A percentile compares a stretch with the other conserved stretches of the same genome.
Conservation (phyloP, 1,140 invertebrate species). For the Dreissena rostriformis region DNA sequence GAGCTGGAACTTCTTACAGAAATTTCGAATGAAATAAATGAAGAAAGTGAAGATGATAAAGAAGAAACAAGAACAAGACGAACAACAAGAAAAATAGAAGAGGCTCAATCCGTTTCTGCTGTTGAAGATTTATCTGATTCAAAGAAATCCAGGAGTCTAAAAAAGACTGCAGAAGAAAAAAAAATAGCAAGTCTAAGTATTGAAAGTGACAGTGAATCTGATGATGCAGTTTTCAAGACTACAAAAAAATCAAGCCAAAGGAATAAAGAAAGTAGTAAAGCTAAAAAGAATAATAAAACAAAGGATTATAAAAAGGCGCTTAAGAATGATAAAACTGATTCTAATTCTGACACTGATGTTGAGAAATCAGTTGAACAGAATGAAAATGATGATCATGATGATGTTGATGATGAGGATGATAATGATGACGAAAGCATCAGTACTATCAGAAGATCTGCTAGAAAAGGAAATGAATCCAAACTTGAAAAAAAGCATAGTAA, state of each 20-base stretch:
- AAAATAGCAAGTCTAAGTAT: no score
- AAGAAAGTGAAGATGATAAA: conserved; percentile 56
- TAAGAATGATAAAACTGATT: background rate
- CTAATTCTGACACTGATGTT: background rate
- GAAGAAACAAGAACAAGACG: conserved; percentile 2
- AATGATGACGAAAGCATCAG: no score
- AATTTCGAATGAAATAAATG: conserved; percentile 77
- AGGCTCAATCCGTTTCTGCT: no score
- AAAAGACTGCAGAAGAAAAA: no score
- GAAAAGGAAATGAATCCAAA: conserved; percentile 20
- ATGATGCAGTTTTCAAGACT: background rate
- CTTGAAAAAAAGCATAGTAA: conserved; percentile 3
- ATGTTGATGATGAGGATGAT: conserved; percentile 12
- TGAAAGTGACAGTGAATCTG: no score
- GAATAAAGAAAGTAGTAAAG: conserved; percentile 12
- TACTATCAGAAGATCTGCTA: conserved; percentile 30
- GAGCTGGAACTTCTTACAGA: conserved; percentile 73
- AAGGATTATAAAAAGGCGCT: background rate
- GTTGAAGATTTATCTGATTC: no score
- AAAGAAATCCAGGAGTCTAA: no score
- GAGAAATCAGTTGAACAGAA: background rate
- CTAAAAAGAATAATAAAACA: background rate
- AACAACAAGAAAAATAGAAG: no score
- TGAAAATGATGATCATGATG: background rate
- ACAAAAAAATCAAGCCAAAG: conserved; percentile 29